Evolutionary conservation across 2,888 invertebrate genomes (phyloP), one percentile per base, ranked within the genome.

Genomic region (Eupithecia vulgata): DNA sequence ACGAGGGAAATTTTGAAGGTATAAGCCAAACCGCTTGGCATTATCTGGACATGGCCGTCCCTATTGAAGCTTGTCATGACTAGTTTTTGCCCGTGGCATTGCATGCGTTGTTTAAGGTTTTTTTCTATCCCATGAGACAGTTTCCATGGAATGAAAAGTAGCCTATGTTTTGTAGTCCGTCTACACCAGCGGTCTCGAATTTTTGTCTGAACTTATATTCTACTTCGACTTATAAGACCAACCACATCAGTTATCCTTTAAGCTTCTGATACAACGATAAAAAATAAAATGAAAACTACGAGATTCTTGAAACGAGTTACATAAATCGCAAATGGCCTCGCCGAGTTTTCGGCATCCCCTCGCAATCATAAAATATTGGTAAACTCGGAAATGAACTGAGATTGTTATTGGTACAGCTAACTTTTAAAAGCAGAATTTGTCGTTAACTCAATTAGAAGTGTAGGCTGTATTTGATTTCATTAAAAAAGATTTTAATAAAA

Each of bases 371-470:
- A 83, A 86, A 85, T 87, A 86, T 84, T 77, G 83, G 80, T 70
- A 84, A 84, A 85, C 82, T 84, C 79, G 75, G 76, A 81, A 86
- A 84, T 84, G 83, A 87, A 83, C 83, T 79, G 79, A 82, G 80
- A 81, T 82, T 81, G 81, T 81, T 83, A 81, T 85, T 87, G 85
- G 81, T 83, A 80, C 79, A 79, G 71, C 69, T 59, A 79, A 81
- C 79, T 81, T 78, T 79, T 78, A 75, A 77, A 78, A 77, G 78
- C 78, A 73, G 13, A 76, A 78, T 75, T 70, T 68, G 66, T 66
- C 40, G 59, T 57, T 15, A 65, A 21, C 37, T 37, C 37, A 65
- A 65, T 64, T 40, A 64, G 40, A 37, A 37, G n/a, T 40, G 13
- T 35, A 34, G 34, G 57, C 64, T 66, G 57, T 57, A 57, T 64